Percentiles rank a stretch among this genome's conserved stretches.
Evolutionary conservation across 2,113 vertebrate genomes (phyloP).

Genomic region (Siniperca chuatsi): DNA sequence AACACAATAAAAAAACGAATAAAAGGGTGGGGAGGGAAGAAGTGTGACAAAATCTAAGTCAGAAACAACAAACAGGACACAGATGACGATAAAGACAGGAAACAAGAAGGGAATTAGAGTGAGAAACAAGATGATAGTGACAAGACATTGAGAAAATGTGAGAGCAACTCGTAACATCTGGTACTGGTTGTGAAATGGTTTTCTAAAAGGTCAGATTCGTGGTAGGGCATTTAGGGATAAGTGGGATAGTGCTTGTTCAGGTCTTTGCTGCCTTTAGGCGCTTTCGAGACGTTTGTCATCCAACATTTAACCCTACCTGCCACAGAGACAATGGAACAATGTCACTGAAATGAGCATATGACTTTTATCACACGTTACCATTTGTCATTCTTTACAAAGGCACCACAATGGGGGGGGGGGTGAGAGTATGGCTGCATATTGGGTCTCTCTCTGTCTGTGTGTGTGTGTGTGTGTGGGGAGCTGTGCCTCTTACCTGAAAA

Average conservation of each 20-base stretch:
- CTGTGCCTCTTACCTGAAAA: slow-evolving; percentile 41
- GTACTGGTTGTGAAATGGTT: slow-evolving; percentile 37
- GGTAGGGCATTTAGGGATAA: slow-evolving; percentile 37
- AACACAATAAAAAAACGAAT: neutral
- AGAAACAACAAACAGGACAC: slow-evolving; percentile 16
- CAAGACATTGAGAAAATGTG: slow-evolving; percentile 12
- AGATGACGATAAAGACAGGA: slow-evolving; percentile 18
- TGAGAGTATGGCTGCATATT: neutral
- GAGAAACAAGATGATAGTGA: slow-evolving; percentile 18
- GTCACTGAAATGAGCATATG: slow-evolving; percentile 14
- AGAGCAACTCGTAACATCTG: slow-evolving; percentile 31
- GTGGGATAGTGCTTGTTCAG: slow-evolving; percentile 14
- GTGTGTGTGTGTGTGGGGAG: neutral
- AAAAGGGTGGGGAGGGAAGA: neutral
- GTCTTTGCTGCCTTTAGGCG: slow-evolving; percentile 29
- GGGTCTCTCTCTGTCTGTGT: neutral
- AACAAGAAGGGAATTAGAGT: slow-evolving; percentile 12
- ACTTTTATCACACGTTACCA: slow-evolving; percentile 38
- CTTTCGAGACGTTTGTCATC: slow-evolving; percentile 40
- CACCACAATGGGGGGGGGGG: slow-evolving; percentile 8
- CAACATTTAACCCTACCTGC: slow-evolving; percentile 36
- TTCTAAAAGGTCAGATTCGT: slow-evolving; percentile 62
- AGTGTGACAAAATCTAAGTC: neutral
- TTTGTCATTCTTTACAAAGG: slow-evolving; percentile 44
- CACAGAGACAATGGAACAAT: slow-evolving; percentile 5